A percentile compares a stretch with the other conserved stretches of the same genome.
phyloP scores from a whole-genome alignment of 2,888 invertebrate genomes.

The Biston stratarius region DNA sequence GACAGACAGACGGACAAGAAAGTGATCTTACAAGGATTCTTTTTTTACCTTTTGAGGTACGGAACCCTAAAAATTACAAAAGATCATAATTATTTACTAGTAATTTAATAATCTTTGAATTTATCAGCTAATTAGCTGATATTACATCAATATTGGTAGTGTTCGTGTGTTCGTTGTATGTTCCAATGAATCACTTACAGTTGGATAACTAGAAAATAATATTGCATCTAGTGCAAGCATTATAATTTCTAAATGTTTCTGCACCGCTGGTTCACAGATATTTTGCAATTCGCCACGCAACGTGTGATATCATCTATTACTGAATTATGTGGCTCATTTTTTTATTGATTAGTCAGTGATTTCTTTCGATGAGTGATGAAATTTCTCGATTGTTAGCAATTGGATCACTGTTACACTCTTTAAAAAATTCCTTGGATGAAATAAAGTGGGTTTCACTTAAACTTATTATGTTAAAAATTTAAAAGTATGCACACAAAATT shows the following conservation, averaged over 20 bases:
- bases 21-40: no score
- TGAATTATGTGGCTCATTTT: slow-evolving; percentile 20
- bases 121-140: not conserved
- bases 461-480: not conserved
- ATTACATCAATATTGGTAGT: not conserved
- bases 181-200: slow-evolving; percentile 7
- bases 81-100: no score
- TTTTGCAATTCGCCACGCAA: slow-evolving; percentile 32
- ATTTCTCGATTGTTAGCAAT: slow-evolving; percentile 6
- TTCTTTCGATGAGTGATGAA: slow-evolving; percentile 26
- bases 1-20: no score
- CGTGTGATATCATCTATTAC: slow-evolving; percentile 28
- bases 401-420: not conserved
- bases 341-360: slow-evolving; percentile 24
- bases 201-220: slow-evolving; percentile 11
- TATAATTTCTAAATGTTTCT: slow-evolving; percentile 31
- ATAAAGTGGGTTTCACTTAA: not conserved
- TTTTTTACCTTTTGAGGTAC: no score
- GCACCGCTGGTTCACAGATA: slow-evolving; percentile 36
- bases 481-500: no score
- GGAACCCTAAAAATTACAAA: no score
- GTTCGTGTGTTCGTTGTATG: not conserved
- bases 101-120: no score
- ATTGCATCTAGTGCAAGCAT: slow-evolving; percentile 22
- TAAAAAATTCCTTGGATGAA: not conserved